Base-by-base conservation (phyloP, 2,113 vertebrate species). In the Osmerus eperlanus region DNA sequence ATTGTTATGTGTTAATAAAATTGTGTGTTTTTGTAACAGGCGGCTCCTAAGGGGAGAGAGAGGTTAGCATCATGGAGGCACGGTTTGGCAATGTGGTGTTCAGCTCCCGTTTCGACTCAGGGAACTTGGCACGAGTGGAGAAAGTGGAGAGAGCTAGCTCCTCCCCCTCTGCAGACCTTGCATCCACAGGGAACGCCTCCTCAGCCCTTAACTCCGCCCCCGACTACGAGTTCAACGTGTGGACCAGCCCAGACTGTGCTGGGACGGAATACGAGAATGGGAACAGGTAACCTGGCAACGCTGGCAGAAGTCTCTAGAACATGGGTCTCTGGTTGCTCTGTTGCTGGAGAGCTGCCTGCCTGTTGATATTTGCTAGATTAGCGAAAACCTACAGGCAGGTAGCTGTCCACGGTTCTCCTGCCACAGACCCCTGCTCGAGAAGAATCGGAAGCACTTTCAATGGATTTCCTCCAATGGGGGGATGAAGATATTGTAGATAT, bases 201-300 rank as follows among this genome's bases (percentile, higher is more conserved):
- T 73, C 75, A 3, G 84, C 78, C 53, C 73, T 81, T 1, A 82
- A 83, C 19, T 75, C 88, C 0, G 66, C 65, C 13, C 90, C 93
- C 1, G 97, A 98, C 89, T 94, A 94, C 2, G 95, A 97, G 86
- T 98, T 98, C 86, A 98, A 96, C 0, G 92, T 97, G 53, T 98
- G 96, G 96, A 97, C 95, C 3, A 93, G 90, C 79, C 96, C 96
- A 0, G 97, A 99, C 90, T 98, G 96, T 28, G 95, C 93, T 0
- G 94, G 94, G 11, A 96, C 97, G 0, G 94, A 96, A 83, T 93
- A 94, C 23, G 97, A 99, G 79, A 99, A 99, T 29, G 94, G 95
- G 68, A 99, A 99, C 93, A 94, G 97, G 96, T 97, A 67, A 2
- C 56, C 19, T 53, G 19, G 14, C 21, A 67, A 67, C 41, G 25